Conservation (phyloP, 2,797 vertebrate species). For the Spatula clypeata region DNA sequence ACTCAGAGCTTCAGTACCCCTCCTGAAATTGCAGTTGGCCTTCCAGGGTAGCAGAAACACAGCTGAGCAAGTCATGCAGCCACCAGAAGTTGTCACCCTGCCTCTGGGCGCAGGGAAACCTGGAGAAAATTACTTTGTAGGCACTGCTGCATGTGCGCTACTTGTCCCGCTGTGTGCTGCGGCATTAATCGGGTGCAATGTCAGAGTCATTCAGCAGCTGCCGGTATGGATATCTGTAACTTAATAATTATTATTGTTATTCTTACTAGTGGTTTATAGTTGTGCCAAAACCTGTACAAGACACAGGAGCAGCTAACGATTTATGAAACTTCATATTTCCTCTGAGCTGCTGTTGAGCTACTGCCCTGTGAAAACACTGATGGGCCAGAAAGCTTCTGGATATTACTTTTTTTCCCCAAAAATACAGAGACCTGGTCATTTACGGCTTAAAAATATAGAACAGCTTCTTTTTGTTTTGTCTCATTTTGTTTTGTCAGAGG, state of each 20-base stretch:
- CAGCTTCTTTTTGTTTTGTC: not conserved
- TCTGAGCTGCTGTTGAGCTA: not conserved
- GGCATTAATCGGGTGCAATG: not conserved
- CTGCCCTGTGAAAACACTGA: not conserved
- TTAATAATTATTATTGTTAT: slow-evolving; percentile 40
- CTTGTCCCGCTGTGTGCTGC: not conserved
- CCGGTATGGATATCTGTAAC: not conserved
- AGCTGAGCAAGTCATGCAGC: not conserved
- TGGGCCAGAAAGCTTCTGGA: not conserved
- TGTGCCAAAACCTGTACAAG: slow-evolving; percentile 25
- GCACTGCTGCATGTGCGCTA: not conserved
- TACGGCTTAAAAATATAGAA: not conserved
- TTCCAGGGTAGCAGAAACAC: not conserved
- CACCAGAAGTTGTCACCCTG: not conserved
- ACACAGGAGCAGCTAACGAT: not conserved
- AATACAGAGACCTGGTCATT: not conserved
- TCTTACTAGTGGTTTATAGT: slow-evolving; percentile 19
- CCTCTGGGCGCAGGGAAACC: not conserved
- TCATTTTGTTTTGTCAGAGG: slow-evolving; percentile 22
- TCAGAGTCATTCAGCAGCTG: slow-evolving; percentile 25
- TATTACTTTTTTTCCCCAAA: not conserved
- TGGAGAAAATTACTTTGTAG: not conserved
- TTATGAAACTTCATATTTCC: slow-evolving; percentile 22
- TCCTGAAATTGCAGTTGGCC: not conserved
- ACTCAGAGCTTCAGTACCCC: not conserved